Evolutionary conservation across 2,888 invertebrate genomes (phyloP).

Genomic region (Pollenia griseotomentosa): DNA sequence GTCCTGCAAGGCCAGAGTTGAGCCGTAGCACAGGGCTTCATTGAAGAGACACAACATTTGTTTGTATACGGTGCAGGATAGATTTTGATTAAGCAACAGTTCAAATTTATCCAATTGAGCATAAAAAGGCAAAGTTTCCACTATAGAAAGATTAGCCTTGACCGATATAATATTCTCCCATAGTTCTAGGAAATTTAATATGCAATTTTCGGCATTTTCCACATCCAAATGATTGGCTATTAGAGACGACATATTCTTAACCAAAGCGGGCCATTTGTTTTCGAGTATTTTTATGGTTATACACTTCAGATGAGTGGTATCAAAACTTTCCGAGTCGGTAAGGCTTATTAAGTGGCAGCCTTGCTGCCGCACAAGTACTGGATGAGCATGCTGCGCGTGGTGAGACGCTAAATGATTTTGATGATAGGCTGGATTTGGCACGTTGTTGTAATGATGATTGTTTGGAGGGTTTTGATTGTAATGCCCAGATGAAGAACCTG

Average conservation of each 20-base stretch:
- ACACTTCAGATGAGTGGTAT: slow-evolving; percentile 94
- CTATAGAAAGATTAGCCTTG: slow-evolving; percentile 94
- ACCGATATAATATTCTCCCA: slow-evolving; percentile 97
- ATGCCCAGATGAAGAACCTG: slow-evolving; percentile 55
- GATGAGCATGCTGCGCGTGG: slow-evolving; percentile 27
- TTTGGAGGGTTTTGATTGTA: slow-evolving; percentile 42
- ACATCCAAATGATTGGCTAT: slow-evolving; percentile 79
- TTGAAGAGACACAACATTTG: slow-evolving; percentile 94
- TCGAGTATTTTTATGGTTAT: slow-evolving; percentile 93
- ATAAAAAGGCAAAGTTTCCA: slow-evolving; percentile 95
- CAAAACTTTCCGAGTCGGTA: slow-evolving; percentile 92
- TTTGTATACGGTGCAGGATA: slow-evolving; percentile 93
- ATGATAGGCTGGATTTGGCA: slow-evolving; percentile 45
- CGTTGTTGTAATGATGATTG: slow-evolving; percentile 34
- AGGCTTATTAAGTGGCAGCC: slow-evolving; percentile 84
- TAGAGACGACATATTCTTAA: slow-evolving; percentile 87
- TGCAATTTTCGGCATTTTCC: slow-evolving; percentile 87
- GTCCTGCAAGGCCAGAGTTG: slow-evolving; percentile 94
- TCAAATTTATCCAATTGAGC: slow-evolving; percentile 93
- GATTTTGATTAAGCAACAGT: slow-evolving; percentile 87
- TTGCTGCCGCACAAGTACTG: slow-evolving; percentile 34
- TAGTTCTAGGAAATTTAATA: slow-evolving; percentile 92
- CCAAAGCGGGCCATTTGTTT: slow-evolving; percentile 92
- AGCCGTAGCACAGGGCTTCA: slow-evolving; percentile 95
- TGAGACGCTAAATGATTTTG: slow-evolving; percentile 36